Evolutionary conservation across 2,888 invertebrate species (phyloP).

Genomic region (Cactoblastis cactorum): DNA sequence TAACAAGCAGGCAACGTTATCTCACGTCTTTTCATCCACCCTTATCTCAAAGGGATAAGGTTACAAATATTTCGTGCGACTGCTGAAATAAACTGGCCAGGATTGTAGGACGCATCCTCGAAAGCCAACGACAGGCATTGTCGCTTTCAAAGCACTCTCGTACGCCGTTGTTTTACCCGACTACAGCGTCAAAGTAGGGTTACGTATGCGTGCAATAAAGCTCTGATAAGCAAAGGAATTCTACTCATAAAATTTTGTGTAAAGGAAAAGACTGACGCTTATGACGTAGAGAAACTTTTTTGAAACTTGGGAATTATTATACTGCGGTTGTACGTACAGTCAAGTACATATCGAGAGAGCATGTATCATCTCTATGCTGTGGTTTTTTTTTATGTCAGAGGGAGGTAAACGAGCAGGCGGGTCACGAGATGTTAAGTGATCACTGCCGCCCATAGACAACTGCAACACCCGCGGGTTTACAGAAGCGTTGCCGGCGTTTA

Average conservation of each 20-base stretch:
- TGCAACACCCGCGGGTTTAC: too few relatives aligned
- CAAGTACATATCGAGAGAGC: too few relatives aligned
- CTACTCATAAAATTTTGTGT: not conserved
- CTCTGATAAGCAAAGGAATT: constrained; percentile 20
- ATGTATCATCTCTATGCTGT: too few relatives aligned
- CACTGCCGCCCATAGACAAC: too few relatives aligned
- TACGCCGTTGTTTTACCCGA: constrained; percentile 7
- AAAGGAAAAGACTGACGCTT: not conserved
- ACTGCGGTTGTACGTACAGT: too few relatives aligned
- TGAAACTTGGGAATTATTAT: too few relatives aligned
- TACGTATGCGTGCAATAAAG: constrained; percentile 14
- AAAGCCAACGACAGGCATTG: constrained; percentile 21
- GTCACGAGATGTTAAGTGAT: too few relatives aligned
- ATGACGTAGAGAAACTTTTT: too few relatives aligned
- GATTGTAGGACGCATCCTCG: constrained; percentile 18
- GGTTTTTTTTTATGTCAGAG: too few relatives aligned
- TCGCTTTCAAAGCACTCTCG: constrained; percentile 18
- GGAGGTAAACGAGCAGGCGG: too few relatives aligned
- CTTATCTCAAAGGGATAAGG: constrained; percentile 9
- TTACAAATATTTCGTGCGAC: constrained; percentile 1
- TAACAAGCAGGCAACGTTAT: constrained; percentile 31
- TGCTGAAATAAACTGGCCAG: not conserved
- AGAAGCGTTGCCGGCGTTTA: too few relatives aligned
- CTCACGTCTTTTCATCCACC: not conserved
- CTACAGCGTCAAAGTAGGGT: constrained; percentile 1